Conservation (phyloP, 2,888 invertebrate species). For the Luperina nickerlii region DNA sequence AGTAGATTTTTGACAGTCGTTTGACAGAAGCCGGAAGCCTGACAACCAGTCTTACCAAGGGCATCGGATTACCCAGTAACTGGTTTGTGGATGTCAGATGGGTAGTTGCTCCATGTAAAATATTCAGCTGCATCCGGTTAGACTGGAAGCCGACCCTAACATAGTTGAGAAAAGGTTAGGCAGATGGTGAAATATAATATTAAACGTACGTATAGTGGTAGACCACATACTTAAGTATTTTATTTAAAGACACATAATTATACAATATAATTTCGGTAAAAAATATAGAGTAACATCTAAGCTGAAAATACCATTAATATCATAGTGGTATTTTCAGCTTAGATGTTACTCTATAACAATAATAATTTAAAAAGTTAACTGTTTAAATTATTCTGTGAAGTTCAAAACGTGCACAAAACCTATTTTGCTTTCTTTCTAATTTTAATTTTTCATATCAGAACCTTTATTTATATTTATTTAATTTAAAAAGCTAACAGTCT, state of each 20-base stretch:
- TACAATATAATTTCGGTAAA: neutral
- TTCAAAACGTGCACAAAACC: no score
- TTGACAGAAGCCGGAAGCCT: neutral
- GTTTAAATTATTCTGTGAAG: neutral
- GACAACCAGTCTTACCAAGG: neutral
- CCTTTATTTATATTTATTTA: no score
- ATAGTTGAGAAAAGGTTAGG: no score
- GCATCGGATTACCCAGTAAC: neutral
- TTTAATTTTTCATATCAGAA: neutral
- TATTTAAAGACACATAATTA: neutral
- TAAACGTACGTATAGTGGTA: neutral
- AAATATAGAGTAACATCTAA: neutral
- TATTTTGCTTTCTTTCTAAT: neutral
- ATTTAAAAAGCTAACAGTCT: no score
- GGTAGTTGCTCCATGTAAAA: no score
- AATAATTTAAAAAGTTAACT: no score
- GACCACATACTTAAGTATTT: neutral
- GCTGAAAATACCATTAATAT: neutral
- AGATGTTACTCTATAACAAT: no score
- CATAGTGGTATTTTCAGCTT: no score
- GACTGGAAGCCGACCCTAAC: no score
- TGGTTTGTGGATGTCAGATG: neutral
- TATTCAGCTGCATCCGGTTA: neutral
- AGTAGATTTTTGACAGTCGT: no score
- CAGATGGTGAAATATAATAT: neutral